Conservation (phyloP, 2,113 vertebrate genomes). For the Spermophilus dauricus region DNA sequence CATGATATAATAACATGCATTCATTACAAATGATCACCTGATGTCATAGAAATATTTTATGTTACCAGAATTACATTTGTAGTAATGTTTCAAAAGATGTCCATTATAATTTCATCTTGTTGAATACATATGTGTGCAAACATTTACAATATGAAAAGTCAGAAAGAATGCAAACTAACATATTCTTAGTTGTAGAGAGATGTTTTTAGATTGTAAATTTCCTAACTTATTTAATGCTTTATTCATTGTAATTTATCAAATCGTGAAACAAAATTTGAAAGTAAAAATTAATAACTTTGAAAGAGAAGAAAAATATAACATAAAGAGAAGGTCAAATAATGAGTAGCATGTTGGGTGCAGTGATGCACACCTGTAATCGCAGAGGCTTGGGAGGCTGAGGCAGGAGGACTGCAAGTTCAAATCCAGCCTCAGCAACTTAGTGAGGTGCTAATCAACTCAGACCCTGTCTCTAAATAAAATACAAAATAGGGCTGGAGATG, state of each 20-base stretch:
- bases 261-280: neutral
- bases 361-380: no score
- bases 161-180: neutral
- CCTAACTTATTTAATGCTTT: neutral
- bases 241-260: neutral
- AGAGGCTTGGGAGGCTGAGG: no score
- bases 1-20: accelerated
- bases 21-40: neutral
- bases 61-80: neutral
- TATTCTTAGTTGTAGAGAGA: neutral
- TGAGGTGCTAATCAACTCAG: no score
- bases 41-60: neutral
- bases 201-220: neutral
- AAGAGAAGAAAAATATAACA: neutral
- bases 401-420: no score
- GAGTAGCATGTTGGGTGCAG: neutral
- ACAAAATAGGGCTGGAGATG: no score
- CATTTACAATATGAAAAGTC: neutral
- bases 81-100: neutral
- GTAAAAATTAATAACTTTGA: neutral
- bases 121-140: neutral
- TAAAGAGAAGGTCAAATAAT: neutral
- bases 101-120: neutral
- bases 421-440: no score
- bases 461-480: no score